phyloP scores from a whole-genome alignment of 2,797 vertebrate species.

The Acropternis orthonyx region DNA sequence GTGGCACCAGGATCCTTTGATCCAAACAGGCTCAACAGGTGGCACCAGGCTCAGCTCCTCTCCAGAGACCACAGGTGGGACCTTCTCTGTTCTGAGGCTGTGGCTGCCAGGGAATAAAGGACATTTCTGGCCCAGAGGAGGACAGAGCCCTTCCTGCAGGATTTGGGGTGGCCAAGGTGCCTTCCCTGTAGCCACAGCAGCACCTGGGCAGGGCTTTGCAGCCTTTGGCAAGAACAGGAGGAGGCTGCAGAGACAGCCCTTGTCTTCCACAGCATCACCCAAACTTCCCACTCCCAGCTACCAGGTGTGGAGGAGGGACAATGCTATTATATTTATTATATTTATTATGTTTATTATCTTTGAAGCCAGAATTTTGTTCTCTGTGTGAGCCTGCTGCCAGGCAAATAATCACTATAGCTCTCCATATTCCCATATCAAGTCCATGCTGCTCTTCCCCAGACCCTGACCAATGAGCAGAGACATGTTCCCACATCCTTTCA shows the following conservation, averaged over 20 bases:
- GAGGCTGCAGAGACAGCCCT: neutral
- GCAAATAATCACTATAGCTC: neutral
- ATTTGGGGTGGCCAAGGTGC: fast-evolving
- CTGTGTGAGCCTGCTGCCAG: neutral
- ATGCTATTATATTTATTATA: neutral
- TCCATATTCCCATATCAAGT: neutral
- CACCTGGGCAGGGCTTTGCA: neutral
- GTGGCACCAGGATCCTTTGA: too few species aligned
- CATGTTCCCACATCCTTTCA: neutral
- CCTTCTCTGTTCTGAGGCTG: neutral
- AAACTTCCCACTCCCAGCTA: neutral
- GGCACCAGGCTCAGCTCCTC: neutral
- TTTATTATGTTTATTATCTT: neutral
- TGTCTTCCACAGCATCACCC: neutral
- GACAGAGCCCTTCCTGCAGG: neutral
- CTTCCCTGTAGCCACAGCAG: neutral
- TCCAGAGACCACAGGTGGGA: neutral
- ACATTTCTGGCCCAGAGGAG: neutral
- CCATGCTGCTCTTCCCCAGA: neutral
- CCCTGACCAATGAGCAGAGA: neutral
- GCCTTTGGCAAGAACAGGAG: neutral
- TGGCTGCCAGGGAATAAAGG: neutral
- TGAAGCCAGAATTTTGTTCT: neutral
- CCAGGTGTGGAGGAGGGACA: neutral
- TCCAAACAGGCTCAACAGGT: neutral